Evolutionary conservation across 2,797 vertebrate species (phyloP).

Genomic region (Sparus aurata): DNA sequence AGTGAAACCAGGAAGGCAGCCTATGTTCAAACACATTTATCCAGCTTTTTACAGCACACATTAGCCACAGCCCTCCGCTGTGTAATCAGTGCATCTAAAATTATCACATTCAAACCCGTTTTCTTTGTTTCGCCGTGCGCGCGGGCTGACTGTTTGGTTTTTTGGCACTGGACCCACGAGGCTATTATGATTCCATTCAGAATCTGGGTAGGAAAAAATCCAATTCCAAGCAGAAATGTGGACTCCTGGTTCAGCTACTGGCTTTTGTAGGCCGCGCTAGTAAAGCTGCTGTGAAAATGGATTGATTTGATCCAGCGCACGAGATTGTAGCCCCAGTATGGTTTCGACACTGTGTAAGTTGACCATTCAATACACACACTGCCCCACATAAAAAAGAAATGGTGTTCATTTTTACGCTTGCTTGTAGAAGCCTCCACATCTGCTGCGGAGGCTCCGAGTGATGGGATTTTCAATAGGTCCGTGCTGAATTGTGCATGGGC

Average conservation of each 20-base stretch:
- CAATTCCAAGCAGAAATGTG: slow-evolving; percentile 21
- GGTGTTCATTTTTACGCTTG: slow-evolving; percentile 25
- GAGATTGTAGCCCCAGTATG: slow-evolving; percentile 26
- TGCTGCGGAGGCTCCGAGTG: slow-evolving; percentile 40
- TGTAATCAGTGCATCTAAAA: slow-evolving; percentile 55
- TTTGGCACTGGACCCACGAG: slow-evolving; percentile 26
- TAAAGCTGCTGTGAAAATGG: slow-evolving; percentile 63
- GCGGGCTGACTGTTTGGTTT: slow-evolving; percentile 34
- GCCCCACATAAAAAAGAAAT: slow-evolving; percentile 28
- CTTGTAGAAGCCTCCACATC: slow-evolving; percentile 29
- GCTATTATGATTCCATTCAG: slow-evolving; percentile 38
- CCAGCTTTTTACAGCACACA: slow-evolving; percentile 27
- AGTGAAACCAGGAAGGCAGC: not conserved
- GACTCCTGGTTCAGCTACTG: slow-evolving; percentile 37
- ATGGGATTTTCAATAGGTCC: slow-evolving; percentile 43
- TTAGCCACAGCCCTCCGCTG: slow-evolving; percentile 33
- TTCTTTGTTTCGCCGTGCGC: slow-evolving; percentile 34
- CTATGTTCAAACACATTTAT: slow-evolving; percentile 17
- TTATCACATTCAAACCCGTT: slow-evolving; percentile 25
- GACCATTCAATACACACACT: slow-evolving; percentile 19
- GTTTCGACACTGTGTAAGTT: slow-evolving; percentile 30
- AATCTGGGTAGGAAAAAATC: not conserved
- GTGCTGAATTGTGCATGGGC: slow-evolving; percentile 24
- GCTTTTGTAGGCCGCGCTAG: slow-evolving; percentile 35
- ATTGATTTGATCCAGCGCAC: slow-evolving; percentile 55